Conservation (phyloP, 2,797 vertebrate genomes). For the Acanthornis magna region DNA sequence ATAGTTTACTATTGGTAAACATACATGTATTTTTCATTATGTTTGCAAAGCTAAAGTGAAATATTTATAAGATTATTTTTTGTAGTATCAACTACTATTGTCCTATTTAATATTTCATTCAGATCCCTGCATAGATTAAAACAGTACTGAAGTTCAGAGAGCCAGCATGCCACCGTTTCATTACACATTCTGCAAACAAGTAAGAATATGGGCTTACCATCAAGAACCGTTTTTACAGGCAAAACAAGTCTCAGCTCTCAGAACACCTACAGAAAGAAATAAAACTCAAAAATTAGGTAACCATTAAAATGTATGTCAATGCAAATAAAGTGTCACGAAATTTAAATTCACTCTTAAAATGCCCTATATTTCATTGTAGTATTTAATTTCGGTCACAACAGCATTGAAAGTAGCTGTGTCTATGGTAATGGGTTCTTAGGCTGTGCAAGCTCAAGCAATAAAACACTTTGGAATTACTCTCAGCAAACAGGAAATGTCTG, state of each 20-base stretch:
- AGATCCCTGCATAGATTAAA: constrained; percentile 37
- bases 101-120: constrained; percentile 56
- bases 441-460: constrained; percentile 31
- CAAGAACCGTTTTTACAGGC: not conserved
- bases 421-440: constrained; percentile 45
- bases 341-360: constrained; percentile 26
- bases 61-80: constrained; percentile 43
- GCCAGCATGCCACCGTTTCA: not conserved
- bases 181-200: constrained; percentile 8
- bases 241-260: constrained; percentile 4
- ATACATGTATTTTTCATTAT: not conserved
- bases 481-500: constrained; percentile 15
- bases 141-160: constrained; percentile 20
- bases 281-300: constrained; percentile 11
- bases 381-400: constrained; percentile 48
- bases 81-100: not conserved
- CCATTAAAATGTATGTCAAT: constrained; percentile 20
- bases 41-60: not conserved
- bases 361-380: not conserved
- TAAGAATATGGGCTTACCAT: not conserved
- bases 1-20: constrained; percentile 1
- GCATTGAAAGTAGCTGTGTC: not conserved
- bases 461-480: constrained; percentile 15
- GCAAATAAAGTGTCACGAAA: constrained; percentile 4
- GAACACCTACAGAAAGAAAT: constrained; percentile 1